phyloP scores from a whole-genome alignment of 2,888 invertebrate species.

The Leucoptera coffeella region DNA sequence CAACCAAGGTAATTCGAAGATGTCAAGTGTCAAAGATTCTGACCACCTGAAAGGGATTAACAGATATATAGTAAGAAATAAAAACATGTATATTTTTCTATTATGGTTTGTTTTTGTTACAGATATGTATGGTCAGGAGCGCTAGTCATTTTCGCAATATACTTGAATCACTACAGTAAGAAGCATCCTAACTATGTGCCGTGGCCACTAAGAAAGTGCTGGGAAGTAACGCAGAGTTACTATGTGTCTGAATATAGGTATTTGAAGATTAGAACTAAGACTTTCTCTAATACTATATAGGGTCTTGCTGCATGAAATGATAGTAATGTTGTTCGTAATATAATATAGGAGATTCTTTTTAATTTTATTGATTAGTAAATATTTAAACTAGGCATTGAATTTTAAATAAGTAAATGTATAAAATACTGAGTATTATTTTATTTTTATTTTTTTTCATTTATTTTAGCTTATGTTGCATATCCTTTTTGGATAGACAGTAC shows the following conservation, averaged over 20 bases:
- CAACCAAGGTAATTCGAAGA: no score
- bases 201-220: slow-evolving; percentile 12
- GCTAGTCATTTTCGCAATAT: slow-evolving; percentile 84
- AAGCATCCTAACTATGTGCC: slow-evolving; percentile 44
- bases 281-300: slow-evolving; percentile 30
- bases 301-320: no score
- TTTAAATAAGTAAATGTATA: no score
- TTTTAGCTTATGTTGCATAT: no score
- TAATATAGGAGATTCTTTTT: neutral
- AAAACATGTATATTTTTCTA: no score
- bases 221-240: slow-evolving; percentile 16
- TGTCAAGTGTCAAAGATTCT: no score
- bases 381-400: no score
- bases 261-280: slow-evolving; percentile 24
- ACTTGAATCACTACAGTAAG: slow-evolving; percentile 89
- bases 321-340: neutral
- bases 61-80: no score
- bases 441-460: no score
- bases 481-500: no score
- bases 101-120: slow-evolving; percentile 20
- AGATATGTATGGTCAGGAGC: slow-evolving; percentile 89
- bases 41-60: no score
- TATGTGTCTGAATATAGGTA: slow-evolving; percentile 33
- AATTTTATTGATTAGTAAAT: neutral
- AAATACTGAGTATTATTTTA: no score